Percentiles rank a stretch among this genome's conserved stretches.
Evolutionary conservation across 2,797 vertebrate species (phyloP).

Genomic region (Dryobates pubescens): DNA sequence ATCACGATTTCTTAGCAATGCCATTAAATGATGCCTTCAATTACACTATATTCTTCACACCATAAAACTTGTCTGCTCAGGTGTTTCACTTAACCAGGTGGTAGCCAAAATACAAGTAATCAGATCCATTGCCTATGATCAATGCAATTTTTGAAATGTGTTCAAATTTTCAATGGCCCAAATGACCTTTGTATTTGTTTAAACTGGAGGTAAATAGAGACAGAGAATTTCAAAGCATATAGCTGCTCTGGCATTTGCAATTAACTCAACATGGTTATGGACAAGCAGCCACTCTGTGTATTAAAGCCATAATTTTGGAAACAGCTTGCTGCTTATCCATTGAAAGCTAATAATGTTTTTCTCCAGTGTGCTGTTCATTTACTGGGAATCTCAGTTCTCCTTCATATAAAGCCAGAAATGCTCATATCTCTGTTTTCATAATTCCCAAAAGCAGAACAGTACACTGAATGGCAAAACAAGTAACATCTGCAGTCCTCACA

Average conservation of each 20-base stretch:
- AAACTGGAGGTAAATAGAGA: background rate
- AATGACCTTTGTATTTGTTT: background rate
- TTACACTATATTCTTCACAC: background rate
- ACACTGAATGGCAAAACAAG: constrained; percentile 49
- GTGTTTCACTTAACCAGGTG: background rate
- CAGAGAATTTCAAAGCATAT: constrained; percentile 29
- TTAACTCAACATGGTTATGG: background rate
- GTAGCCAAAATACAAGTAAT: background rate
- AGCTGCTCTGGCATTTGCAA: constrained; percentile 7
- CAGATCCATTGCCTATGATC: background rate
- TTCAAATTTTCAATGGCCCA: background rate
- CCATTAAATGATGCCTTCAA: background rate
- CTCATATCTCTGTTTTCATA: constrained; percentile 32
- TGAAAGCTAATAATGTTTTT: constrained; percentile 63
- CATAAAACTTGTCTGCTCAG: background rate
- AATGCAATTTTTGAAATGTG: background rate
- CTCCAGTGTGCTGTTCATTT: constrained; percentile 54
- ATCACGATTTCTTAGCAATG: background rate
- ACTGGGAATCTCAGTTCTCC: constrained; percentile 39
- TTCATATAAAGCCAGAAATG: constrained; percentile 42
- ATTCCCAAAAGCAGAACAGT: constrained; percentile 54
- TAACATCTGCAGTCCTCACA: constrained; percentile 37
- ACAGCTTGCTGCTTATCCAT: constrained; percentile 24
- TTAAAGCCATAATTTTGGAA: constrained; percentile 53
- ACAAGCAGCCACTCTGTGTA: constrained; percentile 46